phyloP scores from a whole-genome alignment of 2,113 vertebrate species.

The Ploceus nigricollis region DNA sequence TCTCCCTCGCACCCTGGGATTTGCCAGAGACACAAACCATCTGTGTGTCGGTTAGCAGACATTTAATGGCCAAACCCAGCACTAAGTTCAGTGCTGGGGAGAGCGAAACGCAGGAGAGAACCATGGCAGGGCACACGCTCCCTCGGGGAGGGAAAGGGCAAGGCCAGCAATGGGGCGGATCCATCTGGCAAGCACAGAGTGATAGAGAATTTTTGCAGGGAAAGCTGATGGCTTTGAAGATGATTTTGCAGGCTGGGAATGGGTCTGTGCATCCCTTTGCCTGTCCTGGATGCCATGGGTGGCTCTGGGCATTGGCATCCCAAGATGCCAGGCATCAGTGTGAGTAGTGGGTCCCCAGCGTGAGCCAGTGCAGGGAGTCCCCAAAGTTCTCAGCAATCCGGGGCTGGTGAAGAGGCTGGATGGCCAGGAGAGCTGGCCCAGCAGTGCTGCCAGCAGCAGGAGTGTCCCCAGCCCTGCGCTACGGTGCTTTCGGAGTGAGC shows the following conservation, averaged over 20 bases:
- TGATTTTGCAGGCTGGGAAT: neutral
- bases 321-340: neutral
- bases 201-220: neutral
- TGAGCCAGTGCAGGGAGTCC: neutral
- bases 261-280: neutral
- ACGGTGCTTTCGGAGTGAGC: neutral
- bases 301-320: neutral
- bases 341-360: accelerated
- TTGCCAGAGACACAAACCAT: constrained; percentile 41
- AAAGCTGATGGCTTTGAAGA: neutral
- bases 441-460: neutral
- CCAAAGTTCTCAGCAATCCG: accelerated
- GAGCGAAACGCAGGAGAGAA: neutral
- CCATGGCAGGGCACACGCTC: neutral
- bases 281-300: neutral
- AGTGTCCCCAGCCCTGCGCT: neutral
- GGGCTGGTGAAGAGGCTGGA: neutral
- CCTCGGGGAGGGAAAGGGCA: neutral
- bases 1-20: constrained; percentile 35
- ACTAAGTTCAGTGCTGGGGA: neutral
- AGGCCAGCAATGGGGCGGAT: neutral
- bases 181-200: neutral
- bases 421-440: neutral
- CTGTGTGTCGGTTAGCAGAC: neutral
- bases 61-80: constrained; percentile 7